A percentile compares a stretch with the other conserved stretches of the same genome.
phyloP scores from a whole-genome alignment of 2,888 invertebrate species.

The Tachina grossa region DNA sequence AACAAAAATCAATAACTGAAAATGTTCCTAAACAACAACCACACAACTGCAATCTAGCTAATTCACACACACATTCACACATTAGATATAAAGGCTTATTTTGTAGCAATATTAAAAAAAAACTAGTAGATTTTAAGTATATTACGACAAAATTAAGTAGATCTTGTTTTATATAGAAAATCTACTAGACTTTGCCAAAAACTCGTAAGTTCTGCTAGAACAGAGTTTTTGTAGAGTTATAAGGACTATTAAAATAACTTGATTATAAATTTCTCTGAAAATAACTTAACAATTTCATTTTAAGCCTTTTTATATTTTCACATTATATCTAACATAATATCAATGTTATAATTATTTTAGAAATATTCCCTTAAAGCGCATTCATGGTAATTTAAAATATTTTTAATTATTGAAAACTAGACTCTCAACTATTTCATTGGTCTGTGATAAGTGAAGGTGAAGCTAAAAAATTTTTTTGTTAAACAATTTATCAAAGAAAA shows the following conservation, averaged over 20 bases:
- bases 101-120: no score
- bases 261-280: background rate
- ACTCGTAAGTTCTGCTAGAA: no score
- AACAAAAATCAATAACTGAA: no score
- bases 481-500: slow-evolving; percentile 57
- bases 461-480: slow-evolving; percentile 69
- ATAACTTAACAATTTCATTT: slow-evolving; percentile 48
- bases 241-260: background rate
- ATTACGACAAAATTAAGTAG: no score
- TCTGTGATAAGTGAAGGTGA: slow-evolving; percentile 82
- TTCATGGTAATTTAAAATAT: slow-evolving; percentile 25
- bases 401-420: slow-evolving; percentile 41
- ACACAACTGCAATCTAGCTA: no score
- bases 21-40: no score
- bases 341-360: slow-evolving; percentile 20
- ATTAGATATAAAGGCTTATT: no score
- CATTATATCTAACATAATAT: background rate
- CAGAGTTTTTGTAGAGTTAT: background rate
- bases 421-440: slow-evolving; percentile 73
- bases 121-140: no score
- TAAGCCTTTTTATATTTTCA: background rate
- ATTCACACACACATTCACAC: no score
- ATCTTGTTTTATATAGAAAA: no score
- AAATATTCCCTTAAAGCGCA: background rate
- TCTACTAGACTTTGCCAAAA: no score